A percentile compares a stretch with the other conserved stretches of the same genome.
These are phyloP conservation scores for Callithrix jacchus DNA, from an alignment of 2,113 vertebrate genomes.

Conservation along the genomic window DNA sequence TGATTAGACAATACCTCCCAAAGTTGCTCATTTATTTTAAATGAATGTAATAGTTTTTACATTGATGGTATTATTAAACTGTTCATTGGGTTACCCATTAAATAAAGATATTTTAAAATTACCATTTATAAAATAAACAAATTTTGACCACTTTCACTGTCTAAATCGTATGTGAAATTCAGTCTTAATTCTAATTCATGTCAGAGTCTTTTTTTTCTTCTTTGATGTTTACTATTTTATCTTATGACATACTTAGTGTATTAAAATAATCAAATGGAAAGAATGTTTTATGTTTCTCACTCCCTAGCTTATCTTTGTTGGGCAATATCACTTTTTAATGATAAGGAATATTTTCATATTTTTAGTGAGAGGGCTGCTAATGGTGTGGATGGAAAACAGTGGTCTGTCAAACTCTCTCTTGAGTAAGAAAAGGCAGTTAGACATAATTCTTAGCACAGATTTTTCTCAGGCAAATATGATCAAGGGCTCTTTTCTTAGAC, in stretches of 20 bases:
- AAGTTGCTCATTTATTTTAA: not conserved
- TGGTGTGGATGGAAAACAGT: not conserved
- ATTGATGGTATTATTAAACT: not conserved
- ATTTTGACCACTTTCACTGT: not conserved
- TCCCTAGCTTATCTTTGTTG: not conserved
- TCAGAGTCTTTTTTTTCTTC: not conserved
- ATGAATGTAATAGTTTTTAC: not conserved
- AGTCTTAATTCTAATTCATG: not conserved
- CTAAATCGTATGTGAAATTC: not conserved
- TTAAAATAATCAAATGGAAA: slow-evolving; percentile 26
- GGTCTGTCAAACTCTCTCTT: not conserved
- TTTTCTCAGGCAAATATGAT: not conserved
- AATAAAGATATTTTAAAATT: not conserved
- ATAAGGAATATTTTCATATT: slow-evolving; percentile 18
- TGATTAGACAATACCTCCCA: not conserved
- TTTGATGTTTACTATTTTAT: slow-evolving; percentile 52
- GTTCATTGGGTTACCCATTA: not conserved
- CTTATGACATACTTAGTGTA: not conserved
- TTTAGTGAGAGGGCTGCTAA: not conserved
- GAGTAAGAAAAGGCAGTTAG: not conserved
- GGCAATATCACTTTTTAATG: not conserved
- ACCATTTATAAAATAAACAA: not conserved
- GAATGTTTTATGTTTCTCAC: not conserved
- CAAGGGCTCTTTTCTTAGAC: not conserved
- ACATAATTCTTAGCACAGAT: not conserved